These are phyloP conservation scores for Uropetala carovei DNA, from an alignment of 2,888 invertebrate genomes.

Conservation along the genomic window DNA sequence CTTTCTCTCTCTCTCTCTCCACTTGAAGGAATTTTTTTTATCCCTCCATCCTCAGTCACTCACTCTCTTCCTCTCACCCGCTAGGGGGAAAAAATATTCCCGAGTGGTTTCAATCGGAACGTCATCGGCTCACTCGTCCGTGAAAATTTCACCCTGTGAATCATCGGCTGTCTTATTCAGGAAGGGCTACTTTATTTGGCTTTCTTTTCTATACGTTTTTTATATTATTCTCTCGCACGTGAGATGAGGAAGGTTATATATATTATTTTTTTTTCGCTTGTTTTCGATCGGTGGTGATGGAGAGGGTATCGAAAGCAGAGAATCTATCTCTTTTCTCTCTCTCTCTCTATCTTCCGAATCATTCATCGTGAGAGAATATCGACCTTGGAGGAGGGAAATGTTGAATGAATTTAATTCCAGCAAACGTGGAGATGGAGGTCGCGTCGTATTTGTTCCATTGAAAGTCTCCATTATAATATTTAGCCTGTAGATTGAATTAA, in stretches of 20 bases:
- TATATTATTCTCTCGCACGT: background rate
- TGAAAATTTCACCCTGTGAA: constrained; percentile 42
- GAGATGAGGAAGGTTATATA: background rate
- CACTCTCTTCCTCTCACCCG: background rate
- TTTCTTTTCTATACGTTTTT: background rate
- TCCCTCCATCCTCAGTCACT: no score
- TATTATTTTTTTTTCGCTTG: background rate
- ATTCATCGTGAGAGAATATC: background rate
- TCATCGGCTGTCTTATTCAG: constrained; percentile 44
- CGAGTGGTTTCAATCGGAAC: constrained; percentile 41
- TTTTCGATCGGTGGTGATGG: background rate
- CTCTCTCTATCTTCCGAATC: background rate
- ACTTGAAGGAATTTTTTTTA: no score
- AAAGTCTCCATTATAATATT: no score
- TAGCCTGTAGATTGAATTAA: no score
- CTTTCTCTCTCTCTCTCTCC: background rate
- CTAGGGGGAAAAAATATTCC: constrained; percentile 1
- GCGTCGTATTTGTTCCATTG: no score
- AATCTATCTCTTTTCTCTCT: background rate
- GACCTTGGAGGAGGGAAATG: no score
- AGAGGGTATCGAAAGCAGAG: background rate
- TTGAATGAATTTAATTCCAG: no score
- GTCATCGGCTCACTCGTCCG: constrained; percentile 47
- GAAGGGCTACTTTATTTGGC: constrained; percentile 16
- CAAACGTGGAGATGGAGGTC: no score